These are phyloP conservation scores for Mustela nigripes DNA, from an alignment of 2,113 vertebrate species.

Conservation along the genomic window DNA sequence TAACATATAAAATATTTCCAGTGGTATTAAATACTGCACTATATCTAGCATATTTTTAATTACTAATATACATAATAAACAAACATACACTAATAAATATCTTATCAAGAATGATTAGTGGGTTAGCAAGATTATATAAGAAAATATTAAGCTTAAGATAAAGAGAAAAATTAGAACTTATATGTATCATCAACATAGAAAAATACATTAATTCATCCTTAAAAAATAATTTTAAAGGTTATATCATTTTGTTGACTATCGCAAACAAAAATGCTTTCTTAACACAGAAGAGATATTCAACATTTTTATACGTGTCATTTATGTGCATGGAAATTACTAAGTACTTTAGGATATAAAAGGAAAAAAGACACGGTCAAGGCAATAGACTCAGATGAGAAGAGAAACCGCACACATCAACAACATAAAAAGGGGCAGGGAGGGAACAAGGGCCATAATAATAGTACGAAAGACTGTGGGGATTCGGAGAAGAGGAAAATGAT, in stretches of 20 bases:
- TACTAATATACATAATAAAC: not conserved
- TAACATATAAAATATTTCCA: constrained; percentile 9
- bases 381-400: not conserved
- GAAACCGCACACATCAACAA: not conserved
- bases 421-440: not conserved
- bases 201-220: not conserved
- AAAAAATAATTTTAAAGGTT: constrained; percentile 15
- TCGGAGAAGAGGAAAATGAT: not conserved
- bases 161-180: not conserved
- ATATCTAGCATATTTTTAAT: constrained; percentile 42
- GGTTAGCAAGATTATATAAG: not conserved
- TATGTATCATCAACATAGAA: constrained; percentile 12
- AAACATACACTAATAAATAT: constrained; percentile 17
- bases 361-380: not conserved
- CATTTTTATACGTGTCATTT: not conserved
- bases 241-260: not conserved
- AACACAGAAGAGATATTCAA: constrained; percentile 7
- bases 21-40: not conserved
- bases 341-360: constrained; percentile 15
- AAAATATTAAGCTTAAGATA: constrained; percentile 31
- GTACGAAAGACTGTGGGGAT: not conserved
- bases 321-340: not conserved
- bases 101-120: not conserved
- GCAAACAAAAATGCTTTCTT: constrained; percentile 44
- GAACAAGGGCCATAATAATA: not conserved